Base-by-base conservation (phyloP, 1,140 invertebrate genomes). In the Goniozus legneri region DNA sequence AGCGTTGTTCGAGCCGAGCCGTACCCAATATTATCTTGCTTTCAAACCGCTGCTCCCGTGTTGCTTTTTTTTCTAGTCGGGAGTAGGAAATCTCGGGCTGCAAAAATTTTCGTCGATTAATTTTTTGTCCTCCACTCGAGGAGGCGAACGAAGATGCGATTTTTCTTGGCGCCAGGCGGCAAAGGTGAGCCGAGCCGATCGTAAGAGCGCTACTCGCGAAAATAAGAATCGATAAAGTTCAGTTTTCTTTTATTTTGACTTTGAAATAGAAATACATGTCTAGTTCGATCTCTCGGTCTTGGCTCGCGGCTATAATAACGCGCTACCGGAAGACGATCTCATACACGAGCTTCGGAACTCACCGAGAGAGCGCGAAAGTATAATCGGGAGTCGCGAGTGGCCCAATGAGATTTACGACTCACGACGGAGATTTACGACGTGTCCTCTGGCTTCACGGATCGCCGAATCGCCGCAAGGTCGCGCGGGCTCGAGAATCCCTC, bases 401-500 rank as follows among this genome's bases (percentile, higher is more conserved):
- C n/a, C n/a, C n/a, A n/a, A n/a, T 58, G 56, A 51, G 52, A 58
- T 58, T 58, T 58, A 58, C 58, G 56, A 55, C 48, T 50, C 56
- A 54, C 58, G 55, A 58, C 55, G 39, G 56, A 58, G 56, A 58
- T 54, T 58, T 58, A 58, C 56, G 46, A 58, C 50, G 55, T 43
- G 51, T 58, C 51, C 51, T 38, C 36, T 40, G 46, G 50, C 51
- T 58, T 58, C 56, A 58, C 47, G 56, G 54, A 58, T 58, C 55
- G 56, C 39, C 53, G 55, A 45, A 58, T 57, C 56, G 50, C 19
- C 32, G 55, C 35, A 47, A 54, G 34, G 13, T 16, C 14, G 13
- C 55, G n/a, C n/a, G n/a, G n/a, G n/a, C n/a, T n/a, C n/a, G n/a
- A n/a, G n/a, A n/a, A n/a, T n/a, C n/a, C n/a, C n/a, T n/a, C n/a